A percentile compares a stretch with the other conserved stretches of the same genome.
These are phyloP conservation scores for Caerostris darwini DNA, from an alignment of 1,140 invertebrate species.

Conservation along the genomic window DNA sequence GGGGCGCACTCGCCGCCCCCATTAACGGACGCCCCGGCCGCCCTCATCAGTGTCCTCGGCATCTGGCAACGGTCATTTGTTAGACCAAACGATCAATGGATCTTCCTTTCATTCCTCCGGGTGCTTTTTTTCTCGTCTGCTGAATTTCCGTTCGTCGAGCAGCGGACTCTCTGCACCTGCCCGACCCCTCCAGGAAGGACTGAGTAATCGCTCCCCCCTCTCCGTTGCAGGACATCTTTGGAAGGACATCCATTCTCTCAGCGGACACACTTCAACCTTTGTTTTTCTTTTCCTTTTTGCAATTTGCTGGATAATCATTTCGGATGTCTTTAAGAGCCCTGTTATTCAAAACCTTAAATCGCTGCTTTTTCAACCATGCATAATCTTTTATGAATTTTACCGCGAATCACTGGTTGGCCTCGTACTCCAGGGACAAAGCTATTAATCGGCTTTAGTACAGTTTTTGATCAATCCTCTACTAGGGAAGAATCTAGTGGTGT, in stretches of 20 bases:
- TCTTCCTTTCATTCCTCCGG: neutral
- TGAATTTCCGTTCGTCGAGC: neutral
- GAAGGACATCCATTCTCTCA: too few species aligned
- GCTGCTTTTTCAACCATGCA: too few species aligned
- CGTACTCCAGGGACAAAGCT: too few species aligned
- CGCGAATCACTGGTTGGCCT: too few species aligned
- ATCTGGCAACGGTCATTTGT: constrained; percentile 67
- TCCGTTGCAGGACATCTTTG: too few species aligned
- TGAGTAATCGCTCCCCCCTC: neutral
- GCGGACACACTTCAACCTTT: neutral
- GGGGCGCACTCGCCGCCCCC: neutral
- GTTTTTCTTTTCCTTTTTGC: neutral
- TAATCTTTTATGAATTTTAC: too few species aligned
- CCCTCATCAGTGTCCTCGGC: constrained; percentile 61
- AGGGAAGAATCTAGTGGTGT: too few species aligned
- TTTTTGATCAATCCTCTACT: too few species aligned
- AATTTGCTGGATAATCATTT: neutral
- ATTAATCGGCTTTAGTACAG: too few species aligned
- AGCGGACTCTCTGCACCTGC: neutral
- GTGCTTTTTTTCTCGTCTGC: too few species aligned
- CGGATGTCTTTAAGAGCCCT: too few species aligned
- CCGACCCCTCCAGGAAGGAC: neutral
- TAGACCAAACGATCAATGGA: constrained; percentile 66
- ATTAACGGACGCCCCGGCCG: constrained; percentile 36
- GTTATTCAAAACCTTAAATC: too few species aligned